A percentile compares a stretch with the other conserved stretches of the same genome.
Conservation (phyloP, 2,113 vertebrate genomes). For the Misgurnus mizolepis region DNA sequence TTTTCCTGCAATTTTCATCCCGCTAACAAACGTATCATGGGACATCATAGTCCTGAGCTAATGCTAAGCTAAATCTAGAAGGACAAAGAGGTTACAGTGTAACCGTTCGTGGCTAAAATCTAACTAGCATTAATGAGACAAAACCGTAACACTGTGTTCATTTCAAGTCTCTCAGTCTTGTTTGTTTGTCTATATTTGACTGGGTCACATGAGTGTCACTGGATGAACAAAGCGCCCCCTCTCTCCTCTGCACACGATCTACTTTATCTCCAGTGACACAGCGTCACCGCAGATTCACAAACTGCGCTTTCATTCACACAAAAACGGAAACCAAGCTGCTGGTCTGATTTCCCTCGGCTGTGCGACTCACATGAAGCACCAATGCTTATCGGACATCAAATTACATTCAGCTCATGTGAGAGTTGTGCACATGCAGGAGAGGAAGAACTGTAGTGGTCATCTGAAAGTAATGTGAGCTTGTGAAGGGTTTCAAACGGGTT, state of each 20-base stretch:
- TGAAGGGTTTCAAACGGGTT: conserved; percentile 53
- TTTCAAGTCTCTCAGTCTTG: conserved; percentile 17
- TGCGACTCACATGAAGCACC: conserved; percentile 33
- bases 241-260: conserved; percentile 67
- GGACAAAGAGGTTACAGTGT: conserved; percentile 34
- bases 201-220: conserved; percentile 70
- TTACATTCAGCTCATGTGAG: neutral
- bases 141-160: conserved; percentile 14
- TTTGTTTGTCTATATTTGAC: conserved; percentile 69
- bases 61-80: conserved; percentile 6
- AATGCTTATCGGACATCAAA: conserved; percentile 16
- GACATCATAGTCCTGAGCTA: neutral
- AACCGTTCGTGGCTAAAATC: conserved; percentile 11
- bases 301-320: conserved; percentile 64
- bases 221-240: conserved; percentile 55
- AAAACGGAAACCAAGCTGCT: conserved; percentile 50
- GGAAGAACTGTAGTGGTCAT: conserved; percentile 62
- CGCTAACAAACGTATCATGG: conserved; percentile 20
- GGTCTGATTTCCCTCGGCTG: conserved; percentile 34
- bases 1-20: conserved; percentile 15
- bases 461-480: conserved; percentile 68
- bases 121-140: conserved; percentile 4
- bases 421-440: neutral
- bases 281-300: conserved; percentile 52
- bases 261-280: conserved; percentile 67